These are phyloP conservation scores for Julus scandinavius DNA, from an alignment of 2,888 invertebrate genomes.

Conservation along the genomic window DNA sequence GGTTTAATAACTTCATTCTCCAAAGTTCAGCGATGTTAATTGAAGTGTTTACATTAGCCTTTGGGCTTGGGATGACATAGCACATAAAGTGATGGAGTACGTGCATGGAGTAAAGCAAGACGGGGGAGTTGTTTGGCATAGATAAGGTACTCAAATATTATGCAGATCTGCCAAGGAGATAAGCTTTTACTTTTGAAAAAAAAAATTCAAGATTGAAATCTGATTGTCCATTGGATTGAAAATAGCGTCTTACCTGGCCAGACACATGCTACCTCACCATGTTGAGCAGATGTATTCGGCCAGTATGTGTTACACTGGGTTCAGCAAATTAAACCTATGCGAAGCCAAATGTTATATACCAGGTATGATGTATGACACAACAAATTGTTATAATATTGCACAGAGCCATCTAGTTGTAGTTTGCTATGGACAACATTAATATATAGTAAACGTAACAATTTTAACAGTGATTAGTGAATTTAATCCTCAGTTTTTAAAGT, in stretches of 20 bases:
- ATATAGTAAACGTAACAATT: too few species aligned
- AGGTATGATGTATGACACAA: background rate
- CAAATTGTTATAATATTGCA: too few species aligned
- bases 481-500: too few species aligned
- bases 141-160: slow-evolving; percentile 40
- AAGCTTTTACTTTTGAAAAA: background rate
- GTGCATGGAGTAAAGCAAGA: background rate
- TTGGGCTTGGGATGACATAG: slow-evolving; percentile 24
- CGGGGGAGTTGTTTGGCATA: slow-evolving; percentile 40
- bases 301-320: background rate
- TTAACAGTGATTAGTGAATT: too few species aligned
- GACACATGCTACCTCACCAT: background rate
- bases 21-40: slow-evolving; percentile 37
- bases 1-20: slow-evolving; percentile 43
- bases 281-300: background rate
- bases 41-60: slow-evolving; percentile 46
- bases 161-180: slow-evolving; percentile 15
- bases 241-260: background rate
- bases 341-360: background rate
- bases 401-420: too few species aligned
- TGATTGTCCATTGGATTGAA: slow-evolving; percentile 15
- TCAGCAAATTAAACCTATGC: background rate
- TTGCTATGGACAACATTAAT: too few species aligned
- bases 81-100: slow-evolving; percentile 41
- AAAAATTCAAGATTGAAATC: background rate